Percentiles rank a stretch among this genome's conserved stretches.
Conservation (phyloP, 2,797 vertebrate species). For the Glossophaga mutica region DNA sequence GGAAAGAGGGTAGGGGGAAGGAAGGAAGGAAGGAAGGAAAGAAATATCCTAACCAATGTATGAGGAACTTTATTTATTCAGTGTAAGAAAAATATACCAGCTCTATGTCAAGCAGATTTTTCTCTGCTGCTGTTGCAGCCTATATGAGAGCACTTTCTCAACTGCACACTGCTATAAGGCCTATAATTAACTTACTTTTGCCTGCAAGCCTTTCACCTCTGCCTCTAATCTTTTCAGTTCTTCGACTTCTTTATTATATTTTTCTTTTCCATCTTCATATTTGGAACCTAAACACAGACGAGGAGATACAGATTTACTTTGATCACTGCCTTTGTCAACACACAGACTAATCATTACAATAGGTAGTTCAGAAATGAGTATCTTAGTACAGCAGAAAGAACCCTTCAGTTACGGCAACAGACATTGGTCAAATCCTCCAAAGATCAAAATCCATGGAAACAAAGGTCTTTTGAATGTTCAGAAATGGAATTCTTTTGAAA, state of each 20-base stretch:
- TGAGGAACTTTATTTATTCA: too few relatives aligned
- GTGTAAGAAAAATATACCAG: too few relatives aligned
- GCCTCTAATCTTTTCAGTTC: constrained; percentile 90
- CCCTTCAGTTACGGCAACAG: neutral
- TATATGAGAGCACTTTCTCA: neutral
- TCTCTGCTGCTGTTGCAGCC: neutral
- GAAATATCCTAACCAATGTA: too few relatives aligned
- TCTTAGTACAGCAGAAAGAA: neutral
- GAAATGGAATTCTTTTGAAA: constrained; percentile 2
- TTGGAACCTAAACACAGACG: constrained; percentile 83
- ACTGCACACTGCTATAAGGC: neutral
- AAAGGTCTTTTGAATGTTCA: neutral
- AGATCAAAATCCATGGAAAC: neutral
- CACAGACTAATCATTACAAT: neutral
- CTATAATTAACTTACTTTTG: constrained; percentile 67
- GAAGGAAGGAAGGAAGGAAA: too few relatives aligned
- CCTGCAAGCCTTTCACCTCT: constrained; percentile 89
- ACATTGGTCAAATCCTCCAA: neutral
- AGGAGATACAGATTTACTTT: constrained; percentile 2
- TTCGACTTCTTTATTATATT: constrained; percentile 90
- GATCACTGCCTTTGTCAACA: neutral
- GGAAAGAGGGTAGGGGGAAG: too few relatives aligned
- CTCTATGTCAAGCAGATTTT: neutral
- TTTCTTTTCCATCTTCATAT: constrained; percentile 90
- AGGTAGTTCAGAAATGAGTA: neutral